These are phyloP conservation scores for Suricata suricatta DNA, from an alignment of 2,113 vertebrate species.

Conservation along the genomic window DNA sequence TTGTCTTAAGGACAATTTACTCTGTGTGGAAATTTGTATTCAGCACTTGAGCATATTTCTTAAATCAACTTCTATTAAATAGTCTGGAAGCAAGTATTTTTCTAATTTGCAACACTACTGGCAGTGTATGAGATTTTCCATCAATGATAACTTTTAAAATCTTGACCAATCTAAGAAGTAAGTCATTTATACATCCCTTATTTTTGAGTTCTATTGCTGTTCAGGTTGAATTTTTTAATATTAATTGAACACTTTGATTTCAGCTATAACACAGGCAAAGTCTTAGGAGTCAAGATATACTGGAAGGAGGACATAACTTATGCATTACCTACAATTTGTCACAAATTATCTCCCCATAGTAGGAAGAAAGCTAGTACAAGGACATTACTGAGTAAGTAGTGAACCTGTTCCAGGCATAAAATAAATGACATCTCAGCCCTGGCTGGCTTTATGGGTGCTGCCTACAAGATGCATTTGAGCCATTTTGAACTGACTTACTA, in stretches of 20 bases:
- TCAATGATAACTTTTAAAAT: background rate
- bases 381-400: background rate
- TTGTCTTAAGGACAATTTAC: background rate
- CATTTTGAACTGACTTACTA: background rate
- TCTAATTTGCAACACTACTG: background rate
- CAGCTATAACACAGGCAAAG: background rate
- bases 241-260: background rate
- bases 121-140: background rate
- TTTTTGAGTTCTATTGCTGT: background rate
- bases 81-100: background rate
- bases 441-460: background rate
- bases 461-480: background rate
- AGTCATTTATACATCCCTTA: background rate
- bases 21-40: background rate
- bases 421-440: background rate
- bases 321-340: background rate
- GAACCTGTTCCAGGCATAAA: background rate
- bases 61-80: background rate
- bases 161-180: background rate
- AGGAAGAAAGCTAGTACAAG: background rate
- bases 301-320: background rate
- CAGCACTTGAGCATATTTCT: background rate
- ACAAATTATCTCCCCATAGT: background rate
- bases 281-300: background rate
- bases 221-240: background rate